Evolutionary conservation across 2,888 invertebrate species (phyloP).

Genomic region (Kuschelorhynchus macadamiae): DNA sequence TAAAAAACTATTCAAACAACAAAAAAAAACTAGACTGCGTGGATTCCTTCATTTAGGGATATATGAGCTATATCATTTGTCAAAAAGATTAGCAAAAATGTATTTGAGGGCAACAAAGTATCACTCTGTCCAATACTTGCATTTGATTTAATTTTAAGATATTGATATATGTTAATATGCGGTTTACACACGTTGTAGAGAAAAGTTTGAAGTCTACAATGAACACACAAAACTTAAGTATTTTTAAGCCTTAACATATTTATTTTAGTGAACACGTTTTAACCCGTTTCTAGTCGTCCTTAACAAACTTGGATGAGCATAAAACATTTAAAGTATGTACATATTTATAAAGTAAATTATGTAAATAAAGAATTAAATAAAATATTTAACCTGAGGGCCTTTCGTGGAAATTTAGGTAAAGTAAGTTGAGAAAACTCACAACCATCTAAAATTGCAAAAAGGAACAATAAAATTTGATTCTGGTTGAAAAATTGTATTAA

Average conservation of each 20-base stretch:
- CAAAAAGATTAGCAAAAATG: too few relatives aligned
- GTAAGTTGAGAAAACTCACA: too few relatives aligned
- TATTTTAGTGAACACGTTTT: slow-evolving; percentile 32
- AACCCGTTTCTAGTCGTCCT: slow-evolving; percentile 30
- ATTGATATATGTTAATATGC: slow-evolving; percentile 18
- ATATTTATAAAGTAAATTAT: too few relatives aligned
- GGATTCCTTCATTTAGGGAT: too few relatives aligned
- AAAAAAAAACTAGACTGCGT: too few relatives aligned
- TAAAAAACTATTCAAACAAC: too few relatives aligned
- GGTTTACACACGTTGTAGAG: slow-evolving; percentile 27
- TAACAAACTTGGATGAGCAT: slow-evolving; percentile 5
- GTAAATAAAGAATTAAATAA: too few relatives aligned
- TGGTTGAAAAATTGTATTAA: background rate
- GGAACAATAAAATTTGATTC: background rate
- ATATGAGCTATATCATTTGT: too few relatives aligned
- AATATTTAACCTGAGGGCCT: too few relatives aligned
- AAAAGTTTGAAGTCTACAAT: slow-evolving; percentile 21
- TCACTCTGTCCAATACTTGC: slow-evolving; percentile 21
- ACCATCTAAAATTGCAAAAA: too few relatives aligned
- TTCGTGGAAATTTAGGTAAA: too few relatives aligned
- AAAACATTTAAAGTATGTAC: background rate
- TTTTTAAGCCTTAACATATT: slow-evolving; percentile 25
- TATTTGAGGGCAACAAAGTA: too few relatives aligned
- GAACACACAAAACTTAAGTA: slow-evolving; percentile 38
- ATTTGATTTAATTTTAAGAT: slow-evolving; percentile 9